Conservation (phyloP, 2,797 vertebrate genomes). For the Tolypeutes matacus region DNA sequence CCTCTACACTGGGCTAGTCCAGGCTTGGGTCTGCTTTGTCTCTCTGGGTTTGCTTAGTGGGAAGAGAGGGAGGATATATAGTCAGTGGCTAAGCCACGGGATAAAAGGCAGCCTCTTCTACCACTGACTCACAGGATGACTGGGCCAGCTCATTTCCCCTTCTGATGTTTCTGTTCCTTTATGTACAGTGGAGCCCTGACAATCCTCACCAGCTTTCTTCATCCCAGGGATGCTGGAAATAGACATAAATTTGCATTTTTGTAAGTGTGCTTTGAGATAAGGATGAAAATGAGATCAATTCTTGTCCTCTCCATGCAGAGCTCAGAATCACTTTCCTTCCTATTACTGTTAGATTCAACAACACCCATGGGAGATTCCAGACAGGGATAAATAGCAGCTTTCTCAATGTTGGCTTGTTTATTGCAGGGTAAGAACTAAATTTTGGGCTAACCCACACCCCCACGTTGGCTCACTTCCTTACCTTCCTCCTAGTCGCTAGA, state of each 20-base stretch:
- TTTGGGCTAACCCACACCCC: slow-evolving; percentile 36
- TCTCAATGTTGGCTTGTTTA: slow-evolving; percentile 34
- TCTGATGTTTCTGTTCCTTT: slow-evolving; percentile 32
- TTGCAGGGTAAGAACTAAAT: slow-evolving; percentile 34
- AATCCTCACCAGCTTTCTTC: not conserved
- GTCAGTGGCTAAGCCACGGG: not conserved
- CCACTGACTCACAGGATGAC: slow-evolving; percentile 62
- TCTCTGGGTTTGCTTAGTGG: not conserved
- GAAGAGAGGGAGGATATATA: not conserved
- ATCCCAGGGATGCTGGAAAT: not conserved
- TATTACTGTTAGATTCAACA: not conserved
- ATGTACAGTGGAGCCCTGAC: not conserved
- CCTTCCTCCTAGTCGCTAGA: not conserved
- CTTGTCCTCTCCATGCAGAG: not conserved
- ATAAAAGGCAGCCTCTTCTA: not conserved
- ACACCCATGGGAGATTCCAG: not conserved
- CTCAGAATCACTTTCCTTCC: not conserved
- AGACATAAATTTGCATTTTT: not conserved
- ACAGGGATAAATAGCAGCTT: not conserved
- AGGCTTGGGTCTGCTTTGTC: not conserved
- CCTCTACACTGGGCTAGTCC: not conserved
- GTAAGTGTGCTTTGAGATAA: not conserved
- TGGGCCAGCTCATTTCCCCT: slow-evolving; percentile 56
- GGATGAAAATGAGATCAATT: not conserved
- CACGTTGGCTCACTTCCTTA: slow-evolving; percentile 37